Evolutionary conservation across 2,797 vertebrate species (phyloP), one percentile per base, ranked within the genome.

Genomic region (Ceyx erithaca): DNA sequence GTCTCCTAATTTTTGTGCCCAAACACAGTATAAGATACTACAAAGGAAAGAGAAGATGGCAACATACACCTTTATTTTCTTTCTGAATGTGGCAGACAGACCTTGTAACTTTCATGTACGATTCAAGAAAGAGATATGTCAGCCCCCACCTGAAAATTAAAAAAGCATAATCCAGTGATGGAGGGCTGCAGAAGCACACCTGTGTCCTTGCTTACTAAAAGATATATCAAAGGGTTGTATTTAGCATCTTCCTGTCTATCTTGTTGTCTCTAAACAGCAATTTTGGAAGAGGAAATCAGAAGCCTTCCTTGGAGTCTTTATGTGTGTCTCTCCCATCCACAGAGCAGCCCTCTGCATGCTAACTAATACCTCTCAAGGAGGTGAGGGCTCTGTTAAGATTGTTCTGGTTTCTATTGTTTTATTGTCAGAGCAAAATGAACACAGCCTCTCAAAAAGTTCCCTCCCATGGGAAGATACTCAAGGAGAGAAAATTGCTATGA

Each of bases 401-500:
- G 58, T 68, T 94, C 84, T 80, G 79, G 61, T 71, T 95, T 93
- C 95, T 93, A 90, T 92, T 95, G 90, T 95, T 95, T 90, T 92
- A 7, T 75, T 85, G 93, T 87, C 75, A 58, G 81, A 93, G 76
- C 72, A 93, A 95, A 94, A 95, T 92, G 92, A 96, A 94, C 87
- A 95, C 90, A 94, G 91, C n/a, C 70, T 93, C 91, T 96, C 91
- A 89, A 71, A 96, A 95, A 93, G 86, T 94, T 95, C 81, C 76
- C 79, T 96, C 94, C 94, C 95, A 94, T 2, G 93, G 93, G 94
- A 95, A 92, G 92, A 80, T 80, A 87, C 77, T 95, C 94, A 95
- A 96, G 94, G 93, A 95, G 93, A 94, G 92, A 95, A 95, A 96
- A 95, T 95, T 95, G 89, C 93, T 92, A 46, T 95, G 90, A 95